These are phyloP conservation scores for Sebastes steindachneri DNA, from an alignment of 2,797 vertebrate species.

Conservation along the genomic window DNA sequence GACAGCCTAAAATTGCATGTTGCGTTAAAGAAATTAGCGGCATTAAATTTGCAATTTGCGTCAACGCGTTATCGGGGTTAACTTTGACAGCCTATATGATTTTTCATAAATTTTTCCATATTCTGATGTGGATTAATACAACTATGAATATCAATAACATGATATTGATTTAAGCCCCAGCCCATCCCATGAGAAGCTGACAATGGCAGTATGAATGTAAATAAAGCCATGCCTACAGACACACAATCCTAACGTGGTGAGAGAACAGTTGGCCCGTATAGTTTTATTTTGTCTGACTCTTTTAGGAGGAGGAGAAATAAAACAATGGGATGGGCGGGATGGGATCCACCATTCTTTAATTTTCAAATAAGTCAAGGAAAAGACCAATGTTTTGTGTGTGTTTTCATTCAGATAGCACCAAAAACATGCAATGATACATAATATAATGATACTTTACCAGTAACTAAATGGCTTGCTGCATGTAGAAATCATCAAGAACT, in stretches of 20 bases:
- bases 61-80: rapidly evolving
- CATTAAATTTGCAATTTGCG: too few relatives aligned
- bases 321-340: neutral
- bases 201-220: neutral
- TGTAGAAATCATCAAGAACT: neutral
- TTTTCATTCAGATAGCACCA: neutral
- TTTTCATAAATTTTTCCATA: too few relatives aligned
- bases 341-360: neutral
- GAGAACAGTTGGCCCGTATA: neutral
- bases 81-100: too few relatives aligned
- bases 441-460: neutral
- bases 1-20: too few relatives aligned
- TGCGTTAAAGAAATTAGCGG: too few relatives aligned
- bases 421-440: neutral
- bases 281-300: neutral
- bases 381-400: neutral
- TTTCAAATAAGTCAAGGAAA: neutral
- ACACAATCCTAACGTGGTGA: neutral
- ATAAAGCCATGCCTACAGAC: neutral
- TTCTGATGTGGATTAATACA: neutral
- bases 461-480: neutral
- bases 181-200: neutral
- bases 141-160: neutral
- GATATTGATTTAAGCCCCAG: neutral
- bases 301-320: neutral